These are phyloP conservation scores for Drosophila eohydei DNA, from an alignment of 2,888 invertebrate species.

Conservation along the genomic window DNA sequence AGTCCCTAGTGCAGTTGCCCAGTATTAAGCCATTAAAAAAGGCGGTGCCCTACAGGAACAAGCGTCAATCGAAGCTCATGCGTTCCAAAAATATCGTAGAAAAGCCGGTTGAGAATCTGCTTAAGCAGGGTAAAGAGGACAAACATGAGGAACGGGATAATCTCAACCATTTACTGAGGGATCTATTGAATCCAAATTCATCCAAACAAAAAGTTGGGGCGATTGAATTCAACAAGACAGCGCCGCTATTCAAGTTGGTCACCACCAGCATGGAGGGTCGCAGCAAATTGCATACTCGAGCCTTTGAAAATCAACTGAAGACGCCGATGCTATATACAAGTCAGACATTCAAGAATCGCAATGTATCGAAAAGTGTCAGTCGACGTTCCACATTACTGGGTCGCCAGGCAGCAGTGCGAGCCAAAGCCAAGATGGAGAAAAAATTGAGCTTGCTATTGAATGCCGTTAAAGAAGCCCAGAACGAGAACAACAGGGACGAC, in stretches of 20 bases:
- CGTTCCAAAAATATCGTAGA: fast-evolving
- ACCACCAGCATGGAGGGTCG: constrained; percentile 31
- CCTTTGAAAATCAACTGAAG: constrained; percentile 24
- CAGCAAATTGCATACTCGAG: constrained; percentile 1
- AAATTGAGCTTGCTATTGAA: background rate
- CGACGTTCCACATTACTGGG: background rate
- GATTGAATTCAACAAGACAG: constrained; percentile 25
- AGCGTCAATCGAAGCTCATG: background rate
- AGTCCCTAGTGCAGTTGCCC: background rate
- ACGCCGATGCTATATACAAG: constrained; percentile 13
- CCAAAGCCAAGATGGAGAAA: constrained; percentile 5
- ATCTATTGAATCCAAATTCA: constrained; percentile 16
- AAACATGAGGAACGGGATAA: background rate
- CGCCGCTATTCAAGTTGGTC: constrained; percentile 37
- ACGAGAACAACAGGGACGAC: background rate
- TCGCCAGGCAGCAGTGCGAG: background rate
- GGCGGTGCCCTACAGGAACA: background rate
- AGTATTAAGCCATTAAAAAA: background rate
- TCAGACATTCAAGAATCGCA: background rate
- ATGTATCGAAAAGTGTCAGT: background rate
- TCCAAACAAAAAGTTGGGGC: background rate
- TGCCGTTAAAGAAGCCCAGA: background rate
- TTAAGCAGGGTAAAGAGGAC: too few relatives aligned
- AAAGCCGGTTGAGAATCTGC: background rate
- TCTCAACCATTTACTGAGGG: constrained; percentile 18